These are phyloP conservation scores for Agrotis ipsilon DNA, from an alignment of 2,888 invertebrate species.

Conservation along the genomic window DNA sequence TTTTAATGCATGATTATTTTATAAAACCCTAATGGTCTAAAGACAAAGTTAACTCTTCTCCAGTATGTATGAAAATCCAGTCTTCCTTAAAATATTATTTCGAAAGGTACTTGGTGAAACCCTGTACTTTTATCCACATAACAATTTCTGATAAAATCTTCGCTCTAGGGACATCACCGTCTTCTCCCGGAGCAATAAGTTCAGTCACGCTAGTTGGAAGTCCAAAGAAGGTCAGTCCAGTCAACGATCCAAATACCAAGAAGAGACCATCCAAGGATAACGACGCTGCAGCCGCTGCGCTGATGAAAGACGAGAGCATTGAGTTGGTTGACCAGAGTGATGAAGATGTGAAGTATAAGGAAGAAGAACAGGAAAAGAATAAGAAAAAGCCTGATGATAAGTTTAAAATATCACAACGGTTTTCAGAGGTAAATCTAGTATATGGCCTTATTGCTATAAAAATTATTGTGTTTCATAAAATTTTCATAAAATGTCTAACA, in stretches of 20 bases:
- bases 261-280: slow-evolving; percentile 81
- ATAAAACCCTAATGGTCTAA: too few species aligned
- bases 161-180: slow-evolving; percentile 88
- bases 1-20: neutral
- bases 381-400: slow-evolving; percentile 84
- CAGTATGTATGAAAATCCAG: neutral
- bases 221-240: slow-evolving; percentile 83
- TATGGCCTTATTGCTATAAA: neutral
- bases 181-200: slow-evolving; percentile 94
- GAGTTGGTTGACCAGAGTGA: slow-evolving; percentile 87
- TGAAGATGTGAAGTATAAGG: slow-evolving; percentile 86
- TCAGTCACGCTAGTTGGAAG: slow-evolving; percentile 94
- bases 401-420: slow-evolving; percentile 87
- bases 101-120: slow-evolving; percentile 1
- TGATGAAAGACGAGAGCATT: slow-evolving; percentile 86
- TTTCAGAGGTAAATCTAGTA: slow-evolving; percentile 80
- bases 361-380: slow-evolving; percentile 84
- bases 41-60: neutral
- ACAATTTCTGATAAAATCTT: neutral
- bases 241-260: slow-evolving; percentile 69
- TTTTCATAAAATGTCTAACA: slow-evolving; percentile 1
- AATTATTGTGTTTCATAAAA: neutral
- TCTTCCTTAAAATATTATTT: too few species aligned
- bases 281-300: slow-evolving; percentile 76
- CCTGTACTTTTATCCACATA: neutral